Evolutionary conservation across 2,113 vertebrate species (phyloP).

Genomic region (Ardeotis arabs): DNA sequence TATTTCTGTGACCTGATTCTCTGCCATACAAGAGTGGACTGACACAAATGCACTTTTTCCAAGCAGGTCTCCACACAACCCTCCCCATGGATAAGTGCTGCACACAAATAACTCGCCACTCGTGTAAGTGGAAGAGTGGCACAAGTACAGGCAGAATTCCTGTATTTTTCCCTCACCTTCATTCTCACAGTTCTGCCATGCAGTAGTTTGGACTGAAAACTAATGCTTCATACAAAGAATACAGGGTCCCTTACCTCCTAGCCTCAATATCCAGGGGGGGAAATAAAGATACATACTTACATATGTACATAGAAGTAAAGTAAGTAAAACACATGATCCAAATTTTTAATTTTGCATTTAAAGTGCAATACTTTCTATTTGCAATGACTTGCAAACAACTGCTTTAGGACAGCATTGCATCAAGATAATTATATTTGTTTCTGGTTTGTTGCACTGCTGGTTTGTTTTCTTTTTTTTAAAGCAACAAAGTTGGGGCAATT

Average conservation of each 20-base stretch:
- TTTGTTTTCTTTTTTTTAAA: neutral
- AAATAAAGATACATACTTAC: neutral
- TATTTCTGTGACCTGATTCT: neutral
- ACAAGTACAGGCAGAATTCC: neutral
- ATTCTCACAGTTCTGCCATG: neutral
- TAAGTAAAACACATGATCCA: neutral
- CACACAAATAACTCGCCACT: neutral
- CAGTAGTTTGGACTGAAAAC: neutral
- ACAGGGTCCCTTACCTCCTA: neutral
- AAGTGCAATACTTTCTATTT: neutral
- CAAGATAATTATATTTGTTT: neutral
- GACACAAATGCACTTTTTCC: neutral
- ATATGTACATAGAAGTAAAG: neutral
- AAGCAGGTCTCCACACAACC: neutral
- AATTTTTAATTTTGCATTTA: neutral
- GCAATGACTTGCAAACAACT: neutral
- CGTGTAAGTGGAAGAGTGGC: neutral
- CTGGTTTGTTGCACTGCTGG: neutral
- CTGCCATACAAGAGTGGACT: neutral
- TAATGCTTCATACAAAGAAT: neutral
- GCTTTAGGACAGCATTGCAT: neutral
- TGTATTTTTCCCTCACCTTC: neutral
- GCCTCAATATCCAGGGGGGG: neutral
- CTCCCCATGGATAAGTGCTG: fast-evolving
- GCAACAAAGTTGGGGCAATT: neutral